Base-by-base conservation (phyloP, 2,113 vertebrate genomes). In the Phycodurus eques region DNA sequence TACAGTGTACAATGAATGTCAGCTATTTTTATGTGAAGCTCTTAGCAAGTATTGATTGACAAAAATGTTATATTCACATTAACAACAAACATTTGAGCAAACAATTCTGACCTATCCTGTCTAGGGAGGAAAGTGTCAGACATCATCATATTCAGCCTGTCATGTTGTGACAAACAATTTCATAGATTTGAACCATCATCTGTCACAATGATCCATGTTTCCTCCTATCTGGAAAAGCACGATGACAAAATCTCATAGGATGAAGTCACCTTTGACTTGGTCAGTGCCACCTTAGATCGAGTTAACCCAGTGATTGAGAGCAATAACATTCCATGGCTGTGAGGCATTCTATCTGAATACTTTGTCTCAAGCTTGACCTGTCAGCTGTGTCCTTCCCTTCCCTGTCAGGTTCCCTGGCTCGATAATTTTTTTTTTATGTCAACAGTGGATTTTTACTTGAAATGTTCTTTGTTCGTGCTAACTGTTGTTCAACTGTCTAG, bases 311-410 rank as follows among this genome's bases (percentile, higher is more conserved):
- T 85, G 87, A 90, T 67, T 87, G 90, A 89, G 88, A 88, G 86
- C 76, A 7, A 61, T 35, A 79, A 82, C 88, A 88, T 91, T 89
- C 88, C 71, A 79, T 83, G 78, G 79, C 86, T 80, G 61, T 68
- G 42, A 87, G 86, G 75, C 78, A 82, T 86, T 82, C 54, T 15
- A 82, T 82, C 35, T 47, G 53, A 74, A 71, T 72, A 76, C 49
- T 83, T 80, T 81, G 86, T 87, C 82, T 87, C 79, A 87, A 84
- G 83, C 80, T 81, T 88, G 87, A 88, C 90, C 87, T 83, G 76
- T 84, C 71, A 6, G 60, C 44, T 27, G 11, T 78, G 81, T 83
- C 78, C 63, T 75, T 81, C 70, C 66, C 68, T 46, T 81, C 70
- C 66, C 68, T 46, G 17, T 57, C 35, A 83, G 74, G 80, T 77